Evolutionary conservation across 2,113 vertebrate genomes (phyloP).

Genomic region (Agapornis roseicollis): DNA sequence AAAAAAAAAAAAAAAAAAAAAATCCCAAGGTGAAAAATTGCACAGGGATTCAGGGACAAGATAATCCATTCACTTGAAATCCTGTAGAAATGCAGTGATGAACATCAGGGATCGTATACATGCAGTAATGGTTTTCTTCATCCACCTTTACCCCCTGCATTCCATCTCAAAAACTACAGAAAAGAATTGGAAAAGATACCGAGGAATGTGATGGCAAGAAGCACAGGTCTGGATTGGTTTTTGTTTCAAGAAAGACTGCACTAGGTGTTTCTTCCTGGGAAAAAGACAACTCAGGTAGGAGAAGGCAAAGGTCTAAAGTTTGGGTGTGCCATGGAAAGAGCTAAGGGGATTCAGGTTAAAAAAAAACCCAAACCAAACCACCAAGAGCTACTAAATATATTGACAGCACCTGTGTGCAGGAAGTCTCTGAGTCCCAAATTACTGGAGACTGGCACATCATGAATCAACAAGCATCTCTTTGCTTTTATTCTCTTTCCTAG

Average conservation of each 20-base stretch:
- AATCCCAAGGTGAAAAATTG: background rate
- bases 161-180: background rate
- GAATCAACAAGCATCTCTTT: background rate
- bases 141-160: background rate
- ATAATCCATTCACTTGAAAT: background rate
- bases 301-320: background rate
- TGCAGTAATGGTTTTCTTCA: background rate
- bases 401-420: fast-evolving
- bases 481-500: background rate
- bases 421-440: fast-evolving
- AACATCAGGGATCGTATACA: background rate
- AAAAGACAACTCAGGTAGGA: background rate
- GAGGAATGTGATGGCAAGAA: background rate
- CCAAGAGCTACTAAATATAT: background rate
- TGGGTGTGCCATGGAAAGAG: background rate
- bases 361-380: background rate
- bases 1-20: background rate
- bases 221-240: background rate
- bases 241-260: background rate
- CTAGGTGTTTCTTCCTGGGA: background rate
- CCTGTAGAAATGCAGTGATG: background rate
- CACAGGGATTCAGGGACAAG: background rate
- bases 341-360: background rate
- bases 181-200: background rate
- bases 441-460: background rate